phyloP scores from a whole-genome alignment of 2,888 invertebrate species.

The Byasa hedistus region DNA sequence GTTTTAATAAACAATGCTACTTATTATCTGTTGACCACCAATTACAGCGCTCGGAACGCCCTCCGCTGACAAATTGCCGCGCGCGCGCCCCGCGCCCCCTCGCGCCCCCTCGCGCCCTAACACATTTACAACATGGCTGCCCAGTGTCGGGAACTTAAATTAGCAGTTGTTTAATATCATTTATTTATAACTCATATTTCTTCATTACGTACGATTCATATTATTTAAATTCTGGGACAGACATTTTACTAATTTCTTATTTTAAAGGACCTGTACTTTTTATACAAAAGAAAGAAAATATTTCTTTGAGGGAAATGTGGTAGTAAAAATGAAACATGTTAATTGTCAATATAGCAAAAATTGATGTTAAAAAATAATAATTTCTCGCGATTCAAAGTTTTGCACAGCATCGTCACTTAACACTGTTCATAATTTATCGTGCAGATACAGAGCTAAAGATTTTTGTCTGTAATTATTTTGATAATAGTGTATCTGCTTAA shows the following conservation, averaged over 20 bases:
- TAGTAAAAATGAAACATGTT: not conserved
- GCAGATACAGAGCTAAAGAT: too few species aligned
- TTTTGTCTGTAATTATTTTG: too few species aligned
- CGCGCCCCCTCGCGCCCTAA: conserved; percentile 44
- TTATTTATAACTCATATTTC: conserved; percentile 23
- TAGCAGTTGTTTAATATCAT: conserved; percentile 20
- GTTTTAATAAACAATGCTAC: conserved; percentile 44
- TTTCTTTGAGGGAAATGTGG: not conserved
- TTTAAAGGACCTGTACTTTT: not conserved
- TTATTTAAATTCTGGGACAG: conserved; percentile 11
- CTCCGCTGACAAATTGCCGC: conserved; percentile 67
- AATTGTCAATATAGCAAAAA: not conserved
- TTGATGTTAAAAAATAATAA: not conserved
- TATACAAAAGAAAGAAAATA: too few species aligned
- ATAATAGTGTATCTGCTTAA: too few species aligned
- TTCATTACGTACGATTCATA: conserved; percentile 21
- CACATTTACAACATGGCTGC: conserved; percentile 46
- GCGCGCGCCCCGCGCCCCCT: conserved; percentile 16
- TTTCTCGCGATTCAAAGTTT: too few species aligned
- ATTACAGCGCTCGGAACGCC: conserved; percentile 65
- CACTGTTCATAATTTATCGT: too few species aligned
- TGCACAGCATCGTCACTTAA: too few species aligned
- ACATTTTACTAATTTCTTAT: not conserved
- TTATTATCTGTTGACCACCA: conserved; percentile 64
- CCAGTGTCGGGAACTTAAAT: conserved; percentile 32